phyloP scores from a whole-genome alignment of 2,113 vertebrate genomes.

The Chrysochloris asiatica region DNA sequence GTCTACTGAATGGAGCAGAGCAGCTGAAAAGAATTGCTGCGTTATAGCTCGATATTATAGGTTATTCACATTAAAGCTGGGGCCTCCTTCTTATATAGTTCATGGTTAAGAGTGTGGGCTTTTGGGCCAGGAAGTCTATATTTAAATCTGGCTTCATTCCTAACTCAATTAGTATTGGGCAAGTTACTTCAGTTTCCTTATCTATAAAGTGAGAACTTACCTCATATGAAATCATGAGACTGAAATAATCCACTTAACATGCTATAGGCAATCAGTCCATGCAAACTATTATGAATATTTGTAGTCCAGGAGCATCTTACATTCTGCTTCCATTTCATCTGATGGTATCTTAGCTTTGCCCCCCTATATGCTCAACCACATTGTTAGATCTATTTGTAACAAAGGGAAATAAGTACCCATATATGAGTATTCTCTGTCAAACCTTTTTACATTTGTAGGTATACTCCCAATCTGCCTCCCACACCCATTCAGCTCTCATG shows the following conservation, averaged over 20 bases:
- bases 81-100: neutral
- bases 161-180: neutral
- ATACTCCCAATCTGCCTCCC: no score
- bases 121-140: neutral
- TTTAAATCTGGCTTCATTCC: neutral
- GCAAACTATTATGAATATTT: neutral
- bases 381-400: no score
- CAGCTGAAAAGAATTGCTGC: neutral
- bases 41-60: neutral
- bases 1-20: neutral
- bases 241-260: neutral
- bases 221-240: neutral
- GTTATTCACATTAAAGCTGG: neutral
- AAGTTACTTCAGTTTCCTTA: constrained; percentile 22
- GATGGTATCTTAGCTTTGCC: no score
- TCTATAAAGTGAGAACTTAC: neutral
- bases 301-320: neutral
- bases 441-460: no score
- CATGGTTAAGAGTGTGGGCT: neutral
- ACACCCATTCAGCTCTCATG: no score
- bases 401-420: no score
- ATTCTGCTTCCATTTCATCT: neutral
- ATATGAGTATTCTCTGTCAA: no score
- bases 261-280: neutral
- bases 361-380: no score